These are phyloP conservation scores for Gallinago media DNA, from an alignment of 2,113 vertebrate genomes.

Conservation along the genomic window DNA sequence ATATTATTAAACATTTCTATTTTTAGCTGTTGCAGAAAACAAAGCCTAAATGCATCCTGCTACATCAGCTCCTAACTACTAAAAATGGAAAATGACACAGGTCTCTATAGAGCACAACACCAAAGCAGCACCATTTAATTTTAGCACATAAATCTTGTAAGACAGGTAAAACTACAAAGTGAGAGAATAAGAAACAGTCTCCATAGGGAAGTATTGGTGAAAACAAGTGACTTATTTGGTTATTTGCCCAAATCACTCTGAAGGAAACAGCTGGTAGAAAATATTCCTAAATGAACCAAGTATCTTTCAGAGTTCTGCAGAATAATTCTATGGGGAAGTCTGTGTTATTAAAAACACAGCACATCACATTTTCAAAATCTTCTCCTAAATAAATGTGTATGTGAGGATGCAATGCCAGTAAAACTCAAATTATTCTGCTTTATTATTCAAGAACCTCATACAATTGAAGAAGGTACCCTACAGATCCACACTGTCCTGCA, in stretches of 20 bases:
- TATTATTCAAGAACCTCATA: background rate
- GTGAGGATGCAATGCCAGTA: background rate
- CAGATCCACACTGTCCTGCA: background rate
- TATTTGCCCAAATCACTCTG: background rate
- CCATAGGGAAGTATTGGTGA: background rate
- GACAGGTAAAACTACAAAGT: background rate
- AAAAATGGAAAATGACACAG: slow-evolving; percentile 39
- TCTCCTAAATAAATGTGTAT: background rate
- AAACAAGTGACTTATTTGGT: background rate
- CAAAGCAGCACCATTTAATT: background rate
- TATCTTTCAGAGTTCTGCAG: background rate
- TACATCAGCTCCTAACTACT: background rate
- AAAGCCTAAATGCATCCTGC: background rate
- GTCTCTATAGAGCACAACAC: background rate
- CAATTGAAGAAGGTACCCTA: background rate
- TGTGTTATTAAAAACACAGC: background rate
- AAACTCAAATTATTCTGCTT: background rate
- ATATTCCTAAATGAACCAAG: background rate
- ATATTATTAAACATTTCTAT: background rate
- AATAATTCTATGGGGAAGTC: background rate
- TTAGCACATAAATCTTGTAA: slow-evolving; percentile 23
- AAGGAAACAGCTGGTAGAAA: background rate
- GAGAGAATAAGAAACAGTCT: background rate
- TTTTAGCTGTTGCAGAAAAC: slow-evolving; percentile 6
- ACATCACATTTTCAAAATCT: background rate